Conservation (phyloP, 2,113 vertebrate genomes). For the Hippocampus mohnikei region DNA sequence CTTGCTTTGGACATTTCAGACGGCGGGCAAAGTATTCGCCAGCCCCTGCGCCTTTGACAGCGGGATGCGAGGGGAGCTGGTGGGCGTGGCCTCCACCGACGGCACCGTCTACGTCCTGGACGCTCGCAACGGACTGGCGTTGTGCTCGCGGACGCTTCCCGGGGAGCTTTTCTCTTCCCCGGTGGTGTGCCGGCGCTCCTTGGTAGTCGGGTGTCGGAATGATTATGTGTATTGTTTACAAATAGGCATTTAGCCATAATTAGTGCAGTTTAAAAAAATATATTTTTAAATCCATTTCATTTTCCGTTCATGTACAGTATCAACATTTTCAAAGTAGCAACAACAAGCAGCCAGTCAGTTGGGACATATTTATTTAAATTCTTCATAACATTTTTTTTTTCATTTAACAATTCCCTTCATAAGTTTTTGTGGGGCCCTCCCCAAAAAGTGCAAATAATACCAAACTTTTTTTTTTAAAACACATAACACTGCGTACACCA, state of each 20-base stretch:
- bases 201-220: constrained; percentile 91
- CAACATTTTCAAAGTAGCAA: not conserved
- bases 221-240: constrained; percentile 89
- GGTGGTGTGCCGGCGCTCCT: constrained; percentile 72
- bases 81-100: constrained; percentile 85
- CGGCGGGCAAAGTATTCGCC: constrained; percentile 81
- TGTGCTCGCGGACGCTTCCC: constrained; percentile 69
- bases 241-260: constrained; percentile 14
- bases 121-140: constrained; percentile 68
- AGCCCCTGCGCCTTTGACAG: constrained; percentile 80
- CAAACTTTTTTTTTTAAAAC: constrained; percentile 67
- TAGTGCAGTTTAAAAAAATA: not conserved
- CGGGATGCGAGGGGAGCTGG: constrained; percentile 61
- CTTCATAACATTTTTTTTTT: constrained; percentile 69
- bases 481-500: constrained; percentile 76
- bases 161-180: constrained; percentile 94
- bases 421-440: constrained; percentile 53
- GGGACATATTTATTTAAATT: constrained; percentile 73
- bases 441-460: constrained; percentile 76
- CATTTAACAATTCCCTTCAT: constrained; percentile 54
- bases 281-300: not conserved
- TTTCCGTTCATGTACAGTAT: not conserved
- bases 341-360: constrained; percentile 39
- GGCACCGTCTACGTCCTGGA: constrained; percentile 87
- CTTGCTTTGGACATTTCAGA: constrained; percentile 83